Percentiles rank a stretch among this genome's conserved stretches.
Evolutionary conservation across 2,113 vertebrate genomes (phyloP).

Genomic region (Trochalopteron elliotii): DNA sequence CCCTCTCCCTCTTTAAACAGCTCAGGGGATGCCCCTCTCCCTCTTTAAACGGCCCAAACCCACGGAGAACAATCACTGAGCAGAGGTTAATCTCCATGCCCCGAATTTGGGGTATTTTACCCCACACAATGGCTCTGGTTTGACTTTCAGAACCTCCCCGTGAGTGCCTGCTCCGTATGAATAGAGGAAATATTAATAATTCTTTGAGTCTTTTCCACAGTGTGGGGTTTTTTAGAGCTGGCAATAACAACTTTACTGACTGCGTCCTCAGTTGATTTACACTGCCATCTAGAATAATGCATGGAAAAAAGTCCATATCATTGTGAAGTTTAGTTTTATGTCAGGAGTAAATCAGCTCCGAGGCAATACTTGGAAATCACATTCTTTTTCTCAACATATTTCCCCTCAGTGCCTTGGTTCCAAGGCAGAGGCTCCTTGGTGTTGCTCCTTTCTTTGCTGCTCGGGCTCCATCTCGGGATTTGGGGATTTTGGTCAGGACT

Average conservation of each 20-base stretch:
- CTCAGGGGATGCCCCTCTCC: no score
- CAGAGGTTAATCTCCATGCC: neutral
- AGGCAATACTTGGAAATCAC: neutral
- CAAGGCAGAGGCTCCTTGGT: neutral
- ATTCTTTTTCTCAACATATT: neutral
- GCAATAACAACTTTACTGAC: slow-evolving; percentile 24
- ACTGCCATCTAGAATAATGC: slow-evolving; percentile 43
- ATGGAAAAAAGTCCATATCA: neutral
- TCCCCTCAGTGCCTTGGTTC: neutral
- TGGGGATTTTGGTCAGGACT: neutral
- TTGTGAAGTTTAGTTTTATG: neutral
- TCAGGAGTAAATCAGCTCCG: neutral
- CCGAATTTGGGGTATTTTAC: neutral
- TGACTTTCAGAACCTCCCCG: neutral
- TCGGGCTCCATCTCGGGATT: neutral
- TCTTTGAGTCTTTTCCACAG: neutral
- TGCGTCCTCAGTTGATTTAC: neutral
- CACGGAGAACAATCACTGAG: accelerated
- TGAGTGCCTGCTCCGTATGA: neutral
- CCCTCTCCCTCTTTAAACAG: no score
- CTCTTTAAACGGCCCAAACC: neutral
- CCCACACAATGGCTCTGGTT: neutral
- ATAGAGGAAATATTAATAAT: neutral
- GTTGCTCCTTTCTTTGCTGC: neutral
- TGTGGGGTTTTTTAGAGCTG: neutral